Conservation (phyloP, 2,797 vertebrate species). For the Diplodus sargus region DNA sequence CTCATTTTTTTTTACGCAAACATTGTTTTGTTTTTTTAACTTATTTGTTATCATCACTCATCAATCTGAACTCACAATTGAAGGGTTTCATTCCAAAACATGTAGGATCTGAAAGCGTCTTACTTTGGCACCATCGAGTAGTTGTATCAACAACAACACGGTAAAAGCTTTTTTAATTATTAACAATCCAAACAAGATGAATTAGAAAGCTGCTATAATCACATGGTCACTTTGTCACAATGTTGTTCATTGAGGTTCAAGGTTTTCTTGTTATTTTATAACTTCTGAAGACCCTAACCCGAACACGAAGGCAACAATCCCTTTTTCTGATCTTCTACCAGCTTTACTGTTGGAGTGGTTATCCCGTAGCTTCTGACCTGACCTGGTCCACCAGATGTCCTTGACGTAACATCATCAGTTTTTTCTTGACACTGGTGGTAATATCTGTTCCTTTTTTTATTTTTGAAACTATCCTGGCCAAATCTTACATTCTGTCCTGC, state of each 20-base stretch:
- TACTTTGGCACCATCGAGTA: slow-evolving; percentile 6
- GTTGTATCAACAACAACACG: not conserved
- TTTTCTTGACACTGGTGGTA: no score
- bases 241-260: not conserved
- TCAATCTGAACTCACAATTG: not conserved
- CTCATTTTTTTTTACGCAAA: not conserved
- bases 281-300: no score
- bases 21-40: no score
- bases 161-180: not conserved
- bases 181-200: not conserved
- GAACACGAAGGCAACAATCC: no score
- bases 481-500: no score
- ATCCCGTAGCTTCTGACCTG: not conserved
- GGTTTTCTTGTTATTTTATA: not conserved
- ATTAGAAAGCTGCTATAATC: not conserved
- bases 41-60: not conserved
- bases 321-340: not conserved
- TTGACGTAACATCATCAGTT: no score
- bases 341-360: not conserved
- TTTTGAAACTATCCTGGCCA: no score
- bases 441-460: no score
- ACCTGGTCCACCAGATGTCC: not conserved
- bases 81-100: slow-evolving; percentile 32
- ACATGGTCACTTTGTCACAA: not conserved
- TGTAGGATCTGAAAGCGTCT: not conserved